These are phyloP conservation scores for Muscina levida DNA, from an alignment of 2,888 invertebrate genomes.

Conservation along the genomic window DNA sequence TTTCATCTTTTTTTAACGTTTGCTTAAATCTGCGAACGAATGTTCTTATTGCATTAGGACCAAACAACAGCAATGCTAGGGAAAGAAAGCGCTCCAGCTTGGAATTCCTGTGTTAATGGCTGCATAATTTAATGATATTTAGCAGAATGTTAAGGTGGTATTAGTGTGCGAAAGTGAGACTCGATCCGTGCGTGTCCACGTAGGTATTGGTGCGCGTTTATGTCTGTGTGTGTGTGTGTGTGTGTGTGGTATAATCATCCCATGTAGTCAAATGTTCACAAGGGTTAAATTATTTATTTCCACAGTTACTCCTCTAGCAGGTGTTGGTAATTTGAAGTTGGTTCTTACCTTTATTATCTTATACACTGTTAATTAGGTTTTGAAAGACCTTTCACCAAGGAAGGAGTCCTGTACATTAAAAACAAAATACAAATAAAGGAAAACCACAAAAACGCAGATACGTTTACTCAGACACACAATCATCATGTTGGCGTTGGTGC, in stretches of 20 bases:
- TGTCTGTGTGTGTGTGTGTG: not conserved
- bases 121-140: constrained; percentile 64
- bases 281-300: constrained; percentile 52
- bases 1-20: constrained; percentile 39
- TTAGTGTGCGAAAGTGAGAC: too few relatives aligned
- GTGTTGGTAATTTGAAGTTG: constrained; percentile 48
- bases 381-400: not conserved
- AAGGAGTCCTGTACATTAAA: too few relatives aligned
- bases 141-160: not conserved
- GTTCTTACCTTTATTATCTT: constrained; percentile 3
- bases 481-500: too few relatives aligned
- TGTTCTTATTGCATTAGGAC: constrained; percentile 36
- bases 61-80: not conserved
- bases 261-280: constrained; percentile 39
- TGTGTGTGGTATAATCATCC: not conserved
- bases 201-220: too few relatives aligned
- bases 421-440: too few relatives aligned
- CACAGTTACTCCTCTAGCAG: constrained; percentile 46
- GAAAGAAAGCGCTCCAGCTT: constrained; percentile 2
- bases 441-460: too few relatives aligned
- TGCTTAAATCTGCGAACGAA: constrained; percentile 26
- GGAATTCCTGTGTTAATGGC: constrained; percentile 58
- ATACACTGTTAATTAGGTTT: constrained; percentile 30
- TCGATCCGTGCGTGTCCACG: not conserved
- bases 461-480: too few relatives aligned